Conservation (phyloP, 2,113 vertebrate genomes). For the Isichthys henryi region DNA sequence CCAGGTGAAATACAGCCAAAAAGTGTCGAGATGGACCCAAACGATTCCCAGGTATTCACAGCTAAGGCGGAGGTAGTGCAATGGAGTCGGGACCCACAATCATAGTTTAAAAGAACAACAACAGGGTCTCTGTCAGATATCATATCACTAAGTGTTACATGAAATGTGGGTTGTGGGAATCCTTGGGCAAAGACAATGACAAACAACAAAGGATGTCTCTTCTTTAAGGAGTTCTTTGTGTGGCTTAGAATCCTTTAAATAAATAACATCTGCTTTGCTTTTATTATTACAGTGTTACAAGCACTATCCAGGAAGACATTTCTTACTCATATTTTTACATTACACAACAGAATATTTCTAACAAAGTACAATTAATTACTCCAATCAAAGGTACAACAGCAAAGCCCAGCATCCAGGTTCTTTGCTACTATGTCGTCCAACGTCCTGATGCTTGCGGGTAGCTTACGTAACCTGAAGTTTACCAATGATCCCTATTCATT, state of each 20-base stretch:
- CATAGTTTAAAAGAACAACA: not conserved
- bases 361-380: not conserved
- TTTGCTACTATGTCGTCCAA: not conserved
- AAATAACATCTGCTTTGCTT: not conserved
- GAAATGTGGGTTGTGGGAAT: not conserved
- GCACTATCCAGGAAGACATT: not conserved
- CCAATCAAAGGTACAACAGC: not conserved
- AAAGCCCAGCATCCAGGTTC: not conserved
- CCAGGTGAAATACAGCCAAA: not conserved
- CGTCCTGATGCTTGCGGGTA: not conserved
- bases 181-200: not conserved
- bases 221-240: not conserved
- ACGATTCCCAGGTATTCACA: not conserved
- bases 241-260: not conserved
- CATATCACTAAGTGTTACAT: not conserved
- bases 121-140: not conserved
- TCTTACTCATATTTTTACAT: not conserved
- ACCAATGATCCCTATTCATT: not conserved
- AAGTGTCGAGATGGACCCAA: not conserved
- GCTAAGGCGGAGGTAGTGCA: not conserved
- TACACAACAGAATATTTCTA: not conserved
- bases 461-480: not conserved
- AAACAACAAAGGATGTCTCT: not conserved
- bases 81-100: not conserved
- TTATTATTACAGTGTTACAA: not conserved